Percentiles rank a stretch among this genome's conserved stretches.
Evolutionary conservation across 2,113 vertebrate species (phyloP).

Genomic region (Centropus bengalensis): DNA sequence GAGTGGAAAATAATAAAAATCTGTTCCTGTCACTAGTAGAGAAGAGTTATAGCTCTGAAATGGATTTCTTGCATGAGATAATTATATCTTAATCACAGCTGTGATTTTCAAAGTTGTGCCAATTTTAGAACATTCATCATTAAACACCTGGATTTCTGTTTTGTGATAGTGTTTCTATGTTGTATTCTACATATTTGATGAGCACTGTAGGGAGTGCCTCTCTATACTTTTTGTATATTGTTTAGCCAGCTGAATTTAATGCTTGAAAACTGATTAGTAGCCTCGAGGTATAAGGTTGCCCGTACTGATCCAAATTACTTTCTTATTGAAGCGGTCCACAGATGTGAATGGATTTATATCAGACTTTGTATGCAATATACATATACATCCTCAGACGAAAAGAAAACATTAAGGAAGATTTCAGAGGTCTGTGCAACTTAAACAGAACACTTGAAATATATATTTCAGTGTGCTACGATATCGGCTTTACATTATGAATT

Average conservation of each 20-base stretch:
- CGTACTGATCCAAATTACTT: neutral
- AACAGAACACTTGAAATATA: fast-evolving
- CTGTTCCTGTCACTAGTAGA: neutral
- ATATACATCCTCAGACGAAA: neutral
- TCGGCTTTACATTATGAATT: neutral
- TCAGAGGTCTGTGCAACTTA: neutral
- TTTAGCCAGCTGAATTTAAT: constrained; percentile 12
- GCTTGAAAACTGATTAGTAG: constrained; percentile 7
- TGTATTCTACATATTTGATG: constrained; percentile 27
- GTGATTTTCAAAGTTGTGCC: constrained; percentile 26
- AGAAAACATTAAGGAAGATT: neutral
- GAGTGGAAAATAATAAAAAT: constrained; percentile 39
- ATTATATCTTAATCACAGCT: constrained; percentile 31
- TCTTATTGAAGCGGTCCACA: neutral
- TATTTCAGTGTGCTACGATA: neutral
- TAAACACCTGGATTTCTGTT: constrained; percentile 5
- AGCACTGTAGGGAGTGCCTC: neutral
- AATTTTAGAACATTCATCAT: neutral
- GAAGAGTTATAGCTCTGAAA: constrained; percentile 25
- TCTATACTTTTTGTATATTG: neutral
- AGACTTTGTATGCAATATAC: neutral
- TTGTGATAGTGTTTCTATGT: neutral
- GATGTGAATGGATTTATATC: neutral
- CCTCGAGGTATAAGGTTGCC: neutral
- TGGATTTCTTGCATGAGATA: constrained; percentile 24